phyloP scores from a whole-genome alignment of 2,888 invertebrate genomes.

The Agrypnus murinus region DNA sequence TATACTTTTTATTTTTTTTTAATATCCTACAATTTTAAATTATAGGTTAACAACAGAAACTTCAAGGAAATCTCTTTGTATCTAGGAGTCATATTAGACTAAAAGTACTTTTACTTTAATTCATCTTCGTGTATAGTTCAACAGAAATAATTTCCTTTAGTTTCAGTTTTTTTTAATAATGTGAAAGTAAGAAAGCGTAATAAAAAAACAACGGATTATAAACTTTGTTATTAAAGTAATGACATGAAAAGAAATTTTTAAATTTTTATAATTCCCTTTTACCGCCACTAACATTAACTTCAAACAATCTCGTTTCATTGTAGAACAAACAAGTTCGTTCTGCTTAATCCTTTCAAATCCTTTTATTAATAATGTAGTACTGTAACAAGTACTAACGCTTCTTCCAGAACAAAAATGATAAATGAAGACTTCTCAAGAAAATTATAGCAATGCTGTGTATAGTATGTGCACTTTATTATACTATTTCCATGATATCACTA shows the following conservation, averaged over 20 bases:
- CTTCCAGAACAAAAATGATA: background rate
- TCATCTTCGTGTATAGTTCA: too few species aligned
- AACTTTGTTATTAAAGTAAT: background rate
- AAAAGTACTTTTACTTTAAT: too few species aligned
- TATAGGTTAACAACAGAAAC: too few species aligned
- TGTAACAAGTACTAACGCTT: background rate
- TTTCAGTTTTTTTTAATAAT: background rate
- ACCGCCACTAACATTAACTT: background rate
- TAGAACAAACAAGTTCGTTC: background rate
- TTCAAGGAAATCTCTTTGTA: too few species aligned
- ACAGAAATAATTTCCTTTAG: too few species aligned
- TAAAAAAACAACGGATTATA: constrained; percentile 3
- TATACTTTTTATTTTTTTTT: too few species aligned
- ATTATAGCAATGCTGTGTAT: background rate
- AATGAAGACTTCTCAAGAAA: background rate
- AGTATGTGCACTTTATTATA: background rate
- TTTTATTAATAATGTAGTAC: constrained; percentile 10
- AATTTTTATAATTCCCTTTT: background rate
- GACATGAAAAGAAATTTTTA: background rate
- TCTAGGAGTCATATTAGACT: too few species aligned
- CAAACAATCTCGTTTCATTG: background rate
- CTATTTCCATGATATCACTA: constrained; percentile 19
- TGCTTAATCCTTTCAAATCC: constrained; percentile 3
- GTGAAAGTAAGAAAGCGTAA: background rate
- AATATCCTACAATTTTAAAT: too few species aligned